Percentiles rank a stretch among this genome's conserved stretches.
Evolutionary conservation across 1,140 invertebrate species (phyloP).

Genomic region (Caenorhabditis brenneri): DNA sequence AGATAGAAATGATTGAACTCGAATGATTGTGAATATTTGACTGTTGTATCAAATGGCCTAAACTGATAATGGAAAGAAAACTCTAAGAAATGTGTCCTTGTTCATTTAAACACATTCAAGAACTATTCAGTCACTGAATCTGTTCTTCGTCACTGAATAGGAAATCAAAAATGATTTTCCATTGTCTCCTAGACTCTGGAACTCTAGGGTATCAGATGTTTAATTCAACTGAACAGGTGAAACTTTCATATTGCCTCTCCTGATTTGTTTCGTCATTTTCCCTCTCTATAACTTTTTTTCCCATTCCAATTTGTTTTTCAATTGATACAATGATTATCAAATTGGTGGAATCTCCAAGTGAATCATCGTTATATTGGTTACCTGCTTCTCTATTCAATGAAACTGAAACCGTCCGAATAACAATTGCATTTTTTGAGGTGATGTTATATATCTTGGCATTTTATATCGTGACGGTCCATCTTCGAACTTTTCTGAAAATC

Average conservation of each 20-base stretch:
- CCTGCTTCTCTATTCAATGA: not conserved
- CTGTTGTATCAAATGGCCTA: no score
- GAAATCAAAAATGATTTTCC: no score
- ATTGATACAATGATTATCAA: not conserved
- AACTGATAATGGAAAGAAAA: no score
- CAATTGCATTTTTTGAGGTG: not conserved
- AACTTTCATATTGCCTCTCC: not conserved
- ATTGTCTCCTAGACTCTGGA: no score
- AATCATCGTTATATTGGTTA: not conserved
- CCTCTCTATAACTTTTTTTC: not conserved
- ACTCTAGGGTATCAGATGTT: no score
- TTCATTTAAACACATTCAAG: no score
- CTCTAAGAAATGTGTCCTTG: no score
- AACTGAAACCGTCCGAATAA: not conserved
- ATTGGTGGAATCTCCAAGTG: not conserved
- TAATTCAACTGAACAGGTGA: no score
- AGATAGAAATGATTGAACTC: no score
- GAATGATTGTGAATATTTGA: no score
- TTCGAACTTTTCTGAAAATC: not conserved
- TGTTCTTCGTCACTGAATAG: no score
- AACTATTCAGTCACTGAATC: no score
- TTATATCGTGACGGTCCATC: not conserved
- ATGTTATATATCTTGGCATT: not conserved
- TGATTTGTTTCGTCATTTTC: not conserved
- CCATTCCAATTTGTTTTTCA: not conserved